These are phyloP conservation scores for Conomelus anceps DNA, from an alignment of 2,888 invertebrate species.

Conservation along the genomic window DNA sequence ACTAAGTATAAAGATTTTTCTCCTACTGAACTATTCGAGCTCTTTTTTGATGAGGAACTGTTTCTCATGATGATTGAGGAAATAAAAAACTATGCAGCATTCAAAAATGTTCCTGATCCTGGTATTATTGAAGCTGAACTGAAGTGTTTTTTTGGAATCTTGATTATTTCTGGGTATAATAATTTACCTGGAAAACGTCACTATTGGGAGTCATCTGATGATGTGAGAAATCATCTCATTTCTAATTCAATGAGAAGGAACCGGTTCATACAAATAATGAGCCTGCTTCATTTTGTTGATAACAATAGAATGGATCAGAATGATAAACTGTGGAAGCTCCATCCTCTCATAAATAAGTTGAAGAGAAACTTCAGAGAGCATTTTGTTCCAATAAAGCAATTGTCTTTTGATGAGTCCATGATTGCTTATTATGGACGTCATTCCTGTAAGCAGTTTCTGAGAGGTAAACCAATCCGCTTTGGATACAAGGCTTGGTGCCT, in stretches of 20 bases:
- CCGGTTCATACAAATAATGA: slow-evolving; percentile 25
- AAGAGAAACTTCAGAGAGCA: too few species aligned
- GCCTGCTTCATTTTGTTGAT: slow-evolving; percentile 28
- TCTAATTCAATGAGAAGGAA: slow-evolving; percentile 23
- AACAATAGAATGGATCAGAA: slow-evolving; percentile 26
- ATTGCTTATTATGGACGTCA: too few species aligned
- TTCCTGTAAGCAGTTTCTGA: too few species aligned
- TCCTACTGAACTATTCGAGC: slow-evolving; percentile 10
- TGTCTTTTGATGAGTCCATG: too few species aligned
- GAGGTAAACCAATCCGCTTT: too few species aligned
- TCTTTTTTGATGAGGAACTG: slow-evolving; percentile 16
- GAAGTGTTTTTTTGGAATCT: slow-evolving; percentile 28
- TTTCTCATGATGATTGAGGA: slow-evolving; percentile 14
- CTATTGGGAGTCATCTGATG: slow-evolving; percentile 27
- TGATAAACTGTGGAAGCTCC: slow-evolving; percentile 35
- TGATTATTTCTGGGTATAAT: slow-evolving; percentile 31
- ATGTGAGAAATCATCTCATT: slow-evolving; percentile 21
- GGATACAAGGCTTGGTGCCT: too few species aligned
- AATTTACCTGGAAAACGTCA: slow-evolving; percentile 23
- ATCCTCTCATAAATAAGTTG: too few species aligned
- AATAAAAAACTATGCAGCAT: slow-evolving; percentile 18
- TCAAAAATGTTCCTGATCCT: slow-evolving; percentile 15
- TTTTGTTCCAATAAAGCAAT: too few species aligned
- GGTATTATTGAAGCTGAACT: slow-evolving; percentile 16
- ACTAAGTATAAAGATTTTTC: slow-evolving; percentile 15